phyloP scores from a whole-genome alignment of 2,113 vertebrate genomes.

The Hippocampus comes region DNA sequence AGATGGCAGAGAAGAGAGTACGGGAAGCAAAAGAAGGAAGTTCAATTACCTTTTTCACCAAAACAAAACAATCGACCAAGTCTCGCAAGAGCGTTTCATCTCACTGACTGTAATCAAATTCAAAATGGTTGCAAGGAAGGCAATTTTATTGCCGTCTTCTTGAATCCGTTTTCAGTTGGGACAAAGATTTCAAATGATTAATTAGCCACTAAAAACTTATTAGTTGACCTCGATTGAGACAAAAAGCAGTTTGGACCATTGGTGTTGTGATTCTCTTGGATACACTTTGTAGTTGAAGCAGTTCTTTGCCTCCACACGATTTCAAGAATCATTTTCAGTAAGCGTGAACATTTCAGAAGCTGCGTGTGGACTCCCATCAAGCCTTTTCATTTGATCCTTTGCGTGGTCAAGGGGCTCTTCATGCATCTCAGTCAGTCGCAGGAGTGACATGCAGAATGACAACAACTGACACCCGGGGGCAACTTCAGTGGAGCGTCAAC shows the following conservation, averaged over 20 bases:
- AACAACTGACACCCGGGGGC: background rate
- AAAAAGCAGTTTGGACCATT: background rate
- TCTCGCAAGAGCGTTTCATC: background rate
- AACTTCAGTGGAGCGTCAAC: background rate
- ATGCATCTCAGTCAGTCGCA: background rate
- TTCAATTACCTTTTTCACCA: background rate
- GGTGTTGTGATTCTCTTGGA: background rate
- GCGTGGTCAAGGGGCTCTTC: background rate
- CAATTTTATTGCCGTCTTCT: background rate
- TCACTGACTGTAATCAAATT: background rate
- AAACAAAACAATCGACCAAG: background rate
- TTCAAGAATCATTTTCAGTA: conserved; percentile 4
- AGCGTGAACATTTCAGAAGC: background rate
- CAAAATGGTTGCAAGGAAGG: background rate
- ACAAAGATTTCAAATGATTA: background rate
- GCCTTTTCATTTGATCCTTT: background rate
- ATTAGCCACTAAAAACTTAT: background rate
- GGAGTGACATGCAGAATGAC: background rate
- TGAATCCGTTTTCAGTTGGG: background rate
- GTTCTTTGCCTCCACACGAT: conserved; percentile 5
- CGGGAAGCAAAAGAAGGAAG: conserved; percentile 2
- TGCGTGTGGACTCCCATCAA: background rate
- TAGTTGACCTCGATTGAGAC: background rate
- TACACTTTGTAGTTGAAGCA: conserved; percentile 16
- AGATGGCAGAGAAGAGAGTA: conserved; percentile 55